A percentile compares a stretch with the other conserved stretches of the same genome.
Conservation (phyloP, 2,797 vertebrate genomes). For the Phalanger gymnotis region DNA sequence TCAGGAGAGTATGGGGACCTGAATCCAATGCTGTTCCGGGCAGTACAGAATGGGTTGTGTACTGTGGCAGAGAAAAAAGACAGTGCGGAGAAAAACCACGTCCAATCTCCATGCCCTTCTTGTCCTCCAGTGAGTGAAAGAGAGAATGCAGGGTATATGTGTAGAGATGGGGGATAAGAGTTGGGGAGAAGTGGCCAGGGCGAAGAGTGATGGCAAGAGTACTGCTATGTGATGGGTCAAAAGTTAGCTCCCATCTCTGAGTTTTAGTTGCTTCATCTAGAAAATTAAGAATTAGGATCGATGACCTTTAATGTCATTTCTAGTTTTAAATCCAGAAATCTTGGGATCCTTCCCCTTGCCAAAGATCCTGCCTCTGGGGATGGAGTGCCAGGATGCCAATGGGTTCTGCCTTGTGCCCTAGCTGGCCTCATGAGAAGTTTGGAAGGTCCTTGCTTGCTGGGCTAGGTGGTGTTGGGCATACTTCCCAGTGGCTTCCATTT, state of each 20-base stretch:
- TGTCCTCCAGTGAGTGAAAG: conserved; percentile 82
- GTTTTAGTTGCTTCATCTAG: not conserved
- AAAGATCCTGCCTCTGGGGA: not conserved
- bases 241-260: not conserved
- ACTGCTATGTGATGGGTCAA: not conserved
- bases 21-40: conserved; percentile 95
- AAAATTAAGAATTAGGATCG: not conserved
- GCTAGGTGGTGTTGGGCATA: not conserved
- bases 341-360: not conserved
- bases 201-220: not conserved
- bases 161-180: not conserved
- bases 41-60: conserved; percentile 95
- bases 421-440: not conserved
- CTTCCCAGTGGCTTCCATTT: not conserved
- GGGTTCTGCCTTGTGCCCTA: not conserved
- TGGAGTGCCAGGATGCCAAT: not conserved
- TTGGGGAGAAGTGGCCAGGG: not conserved
- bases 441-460: not conserved
- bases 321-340: not conserved
- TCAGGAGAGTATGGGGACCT: conserved; percentile 98
- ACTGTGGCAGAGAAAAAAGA: conserved; percentile 93
- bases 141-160: not conserved
- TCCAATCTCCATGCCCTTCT: conserved; percentile 85
- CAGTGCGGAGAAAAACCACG: conserved; percentile 90
- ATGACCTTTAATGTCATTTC: not conserved